Evolutionary conservation across 2,113 vertebrate species (phyloP), one percentile per base, ranked within the genome.

Genomic region (Peromyscus maniculatus): DNA sequence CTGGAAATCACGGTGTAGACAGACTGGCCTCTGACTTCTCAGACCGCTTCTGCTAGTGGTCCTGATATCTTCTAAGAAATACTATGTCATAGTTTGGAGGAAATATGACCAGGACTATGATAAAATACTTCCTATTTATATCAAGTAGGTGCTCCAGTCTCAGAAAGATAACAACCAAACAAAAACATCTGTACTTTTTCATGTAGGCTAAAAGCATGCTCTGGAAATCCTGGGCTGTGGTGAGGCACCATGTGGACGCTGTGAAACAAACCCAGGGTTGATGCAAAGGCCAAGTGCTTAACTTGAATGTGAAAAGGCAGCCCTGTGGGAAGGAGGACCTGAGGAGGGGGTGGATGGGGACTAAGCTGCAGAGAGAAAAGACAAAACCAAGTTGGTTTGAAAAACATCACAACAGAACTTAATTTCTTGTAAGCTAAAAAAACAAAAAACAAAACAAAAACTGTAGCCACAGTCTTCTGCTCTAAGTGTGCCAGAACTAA

Each of bases 41-140:
- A 57, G 52, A 80, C 7, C 7, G 4, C 69, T 36, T 71, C 31
- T 55, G 55, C 55, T 55, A 82, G 16, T 79, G 86, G 66, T 72
- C 67, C 67, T 89, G 75, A 91, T 88, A 71, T 93, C 64, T 82
- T 89, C 46, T 49, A 74, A 87, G 67, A 90, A 94, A 94, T 82
- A n/a, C n/a, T 87, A 2, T 39, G 15, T 24, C 49, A 19, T 89
- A 46, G 22, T 92, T 78, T 87, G 9, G 21, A 88, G 69, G 43
- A 31, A 77, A 86, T 95, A 22, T 8, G 49, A 16, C 31, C 28
- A 80, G 49, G 7, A 55, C 52, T 33, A 33, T 31, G 4, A 55
- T 33, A 79, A 33, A 79, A 36, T 17, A 55, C 21, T 80, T 80
- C 8, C 49, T 80, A 33, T 79, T 79, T 33, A 55, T 21, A 55